Conservation (phyloP, 2,113 vertebrate genomes). For the Coturnix japonica region DNA sequence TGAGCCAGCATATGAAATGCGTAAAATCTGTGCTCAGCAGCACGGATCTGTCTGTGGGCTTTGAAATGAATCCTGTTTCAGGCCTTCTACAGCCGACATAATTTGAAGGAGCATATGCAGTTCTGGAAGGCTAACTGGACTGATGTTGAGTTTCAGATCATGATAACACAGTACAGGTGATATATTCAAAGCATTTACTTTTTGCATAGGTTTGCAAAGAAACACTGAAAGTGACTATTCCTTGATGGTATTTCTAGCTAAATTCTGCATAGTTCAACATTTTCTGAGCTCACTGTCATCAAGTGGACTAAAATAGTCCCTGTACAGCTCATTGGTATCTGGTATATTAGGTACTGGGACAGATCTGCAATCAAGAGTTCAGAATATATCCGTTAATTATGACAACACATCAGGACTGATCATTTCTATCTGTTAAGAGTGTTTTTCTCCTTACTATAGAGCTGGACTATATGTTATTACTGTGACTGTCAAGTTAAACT, state of each 20-base stretch:
- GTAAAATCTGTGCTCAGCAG: slow-evolving; percentile 10
- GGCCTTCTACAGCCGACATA: neutral
- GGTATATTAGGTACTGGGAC: neutral
- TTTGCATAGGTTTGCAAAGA: neutral
- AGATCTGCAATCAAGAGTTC: neutral
- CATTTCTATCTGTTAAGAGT: neutral
- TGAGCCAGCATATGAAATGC: neutral
- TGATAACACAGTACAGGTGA: neutral
- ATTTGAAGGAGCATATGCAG: neutral
- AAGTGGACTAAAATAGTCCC: neutral
- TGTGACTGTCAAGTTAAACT: accelerated
- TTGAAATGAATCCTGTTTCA: neutral
- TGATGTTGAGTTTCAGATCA: neutral
- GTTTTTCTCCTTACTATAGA: neutral
- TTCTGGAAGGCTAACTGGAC: neutral
- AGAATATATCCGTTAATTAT: neutral
- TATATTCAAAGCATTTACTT: neutral
- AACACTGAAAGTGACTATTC: neutral
- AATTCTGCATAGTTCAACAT: neutral
- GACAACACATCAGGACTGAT: neutral
- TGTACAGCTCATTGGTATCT: neutral
- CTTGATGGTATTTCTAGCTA: neutral
- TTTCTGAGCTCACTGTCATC: neutral
- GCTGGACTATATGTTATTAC: neutral
- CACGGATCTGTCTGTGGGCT: neutral